Conservation (phyloP, 2,113 vertebrate species). For the Lophotis ruficrista region DNA sequence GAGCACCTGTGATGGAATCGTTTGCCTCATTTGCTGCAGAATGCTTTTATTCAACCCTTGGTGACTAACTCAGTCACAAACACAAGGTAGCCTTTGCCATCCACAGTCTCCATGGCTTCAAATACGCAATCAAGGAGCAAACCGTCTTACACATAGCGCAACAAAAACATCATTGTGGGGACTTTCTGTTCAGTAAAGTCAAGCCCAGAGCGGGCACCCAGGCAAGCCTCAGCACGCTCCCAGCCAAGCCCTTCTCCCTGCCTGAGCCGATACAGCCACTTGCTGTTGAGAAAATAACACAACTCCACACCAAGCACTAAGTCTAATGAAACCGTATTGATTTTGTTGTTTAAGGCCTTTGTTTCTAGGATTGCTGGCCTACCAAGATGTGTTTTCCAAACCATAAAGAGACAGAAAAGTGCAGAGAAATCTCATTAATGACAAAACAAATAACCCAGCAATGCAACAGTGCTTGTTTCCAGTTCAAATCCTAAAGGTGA, state of each 20-base stretch:
- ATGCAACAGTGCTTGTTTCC: background rate
- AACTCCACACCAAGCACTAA: background rate
- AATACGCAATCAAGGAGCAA: background rate
- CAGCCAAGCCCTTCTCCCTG: background rate
- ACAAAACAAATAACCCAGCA: background rate
- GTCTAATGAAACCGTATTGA: background rate
- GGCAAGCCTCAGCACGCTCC: background rate
- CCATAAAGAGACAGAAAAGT: background rate
- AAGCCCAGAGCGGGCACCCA: accelerated
- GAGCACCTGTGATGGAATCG: background rate
- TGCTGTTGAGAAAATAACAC: background rate
- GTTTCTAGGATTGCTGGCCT: background rate
- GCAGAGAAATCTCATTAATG: background rate
- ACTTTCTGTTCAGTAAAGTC: too few relatives aligned
- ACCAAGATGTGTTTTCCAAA: background rate
- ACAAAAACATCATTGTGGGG: background rate
- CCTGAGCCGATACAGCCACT: background rate
- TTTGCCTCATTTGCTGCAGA: background rate
- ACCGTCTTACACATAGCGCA: background rate
- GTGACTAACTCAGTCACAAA: background rate
- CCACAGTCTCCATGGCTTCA: background rate
- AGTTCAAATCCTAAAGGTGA: background rate
- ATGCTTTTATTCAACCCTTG: background rate
- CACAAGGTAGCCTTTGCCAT: background rate
- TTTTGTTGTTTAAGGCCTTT: background rate